Conservation (phyloP, 2,888 invertebrate species). For the Timandra comae region DNA sequence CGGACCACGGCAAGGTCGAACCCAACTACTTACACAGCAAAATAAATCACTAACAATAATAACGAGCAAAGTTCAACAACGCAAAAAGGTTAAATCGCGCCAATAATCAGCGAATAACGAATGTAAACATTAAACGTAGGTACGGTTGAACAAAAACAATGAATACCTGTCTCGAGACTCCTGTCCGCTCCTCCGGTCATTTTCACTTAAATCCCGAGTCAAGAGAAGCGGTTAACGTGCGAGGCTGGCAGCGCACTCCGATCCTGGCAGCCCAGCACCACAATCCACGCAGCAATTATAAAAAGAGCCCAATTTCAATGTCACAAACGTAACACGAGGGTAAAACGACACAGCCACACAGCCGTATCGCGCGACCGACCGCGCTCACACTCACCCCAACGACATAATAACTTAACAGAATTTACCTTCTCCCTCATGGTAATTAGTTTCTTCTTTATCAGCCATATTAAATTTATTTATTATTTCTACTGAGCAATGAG, state of each 20-base stretch:
- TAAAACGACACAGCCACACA: conserved; percentile 44
- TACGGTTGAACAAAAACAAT: conserved; percentile 55
- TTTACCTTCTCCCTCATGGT: conserved; percentile 75
- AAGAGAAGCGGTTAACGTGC: conserved; percentile 43
- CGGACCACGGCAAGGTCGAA: not conserved
- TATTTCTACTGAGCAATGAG: conserved; percentile 41
- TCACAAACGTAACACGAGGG: conserved; percentile 72
- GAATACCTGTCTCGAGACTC: conserved; percentile 61
- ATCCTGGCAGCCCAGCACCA: conserved; percentile 60
- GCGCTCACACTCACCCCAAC: conserved; percentile 57
- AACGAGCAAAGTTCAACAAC: conserved; percentile 19
- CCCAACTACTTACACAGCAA: conserved; percentile 6
- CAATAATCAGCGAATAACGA: conserved; percentile 29
- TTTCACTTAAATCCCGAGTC: conserved; percentile 36
- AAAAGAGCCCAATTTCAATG: conserved; percentile 76
- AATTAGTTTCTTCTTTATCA: conserved; percentile 67
- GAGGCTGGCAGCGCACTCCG: conserved; percentile 43
- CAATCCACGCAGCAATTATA: conserved; percentile 74
- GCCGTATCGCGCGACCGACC: conserved; percentile 42
- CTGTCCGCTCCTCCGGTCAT: conserved; percentile 67
- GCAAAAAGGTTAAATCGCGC: conserved; percentile 21
- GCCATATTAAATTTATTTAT: conserved; percentile 76
- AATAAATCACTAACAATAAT: conserved; percentile 5
- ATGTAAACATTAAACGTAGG: conserved; percentile 34
- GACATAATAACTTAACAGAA: conserved; percentile 64